Conservation (phyloP, 1,140 invertebrate species). For the Matsumurasca onukii region DNA sequence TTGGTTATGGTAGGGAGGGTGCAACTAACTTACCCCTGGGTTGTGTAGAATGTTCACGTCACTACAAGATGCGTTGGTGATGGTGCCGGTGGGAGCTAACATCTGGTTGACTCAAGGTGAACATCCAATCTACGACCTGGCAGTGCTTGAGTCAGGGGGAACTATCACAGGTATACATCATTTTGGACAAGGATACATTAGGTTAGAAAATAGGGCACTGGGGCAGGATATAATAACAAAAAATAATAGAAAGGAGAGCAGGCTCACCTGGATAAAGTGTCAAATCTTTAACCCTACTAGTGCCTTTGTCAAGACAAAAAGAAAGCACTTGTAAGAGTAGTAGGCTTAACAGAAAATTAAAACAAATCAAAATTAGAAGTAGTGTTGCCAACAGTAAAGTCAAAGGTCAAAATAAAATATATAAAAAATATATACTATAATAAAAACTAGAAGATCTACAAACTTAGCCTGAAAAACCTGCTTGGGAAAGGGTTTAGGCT, state of each 20-base stretch:
- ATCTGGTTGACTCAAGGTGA: not conserved
- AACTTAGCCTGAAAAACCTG: no score
- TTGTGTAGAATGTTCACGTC: not conserved
- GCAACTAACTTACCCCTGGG: no score
- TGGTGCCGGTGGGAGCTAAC: not conserved
- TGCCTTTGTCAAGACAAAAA: no score
- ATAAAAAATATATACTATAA: not conserved
- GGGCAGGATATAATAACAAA: not conserved
- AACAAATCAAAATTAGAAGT: no score
- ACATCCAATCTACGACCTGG: not conserved
- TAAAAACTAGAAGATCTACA: not conserved
- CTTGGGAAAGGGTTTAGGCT: no score
- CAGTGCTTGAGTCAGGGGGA: not conserved
- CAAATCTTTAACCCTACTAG: no score
- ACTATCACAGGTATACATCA: not conserved
- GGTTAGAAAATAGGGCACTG: not conserved
- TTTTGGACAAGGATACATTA: not conserved
- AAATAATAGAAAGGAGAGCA: no score
- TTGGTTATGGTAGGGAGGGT: no score
- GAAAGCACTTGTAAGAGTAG: not conserved
- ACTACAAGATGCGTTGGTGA: conserved; percentile 4
- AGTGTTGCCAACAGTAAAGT: no score
- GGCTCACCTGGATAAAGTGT: no score
- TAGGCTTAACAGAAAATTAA: no score
- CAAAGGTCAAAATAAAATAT: not conserved